Conservation (phyloP, 2,888 invertebrate species). For the Acheta domesticus region DNA sequence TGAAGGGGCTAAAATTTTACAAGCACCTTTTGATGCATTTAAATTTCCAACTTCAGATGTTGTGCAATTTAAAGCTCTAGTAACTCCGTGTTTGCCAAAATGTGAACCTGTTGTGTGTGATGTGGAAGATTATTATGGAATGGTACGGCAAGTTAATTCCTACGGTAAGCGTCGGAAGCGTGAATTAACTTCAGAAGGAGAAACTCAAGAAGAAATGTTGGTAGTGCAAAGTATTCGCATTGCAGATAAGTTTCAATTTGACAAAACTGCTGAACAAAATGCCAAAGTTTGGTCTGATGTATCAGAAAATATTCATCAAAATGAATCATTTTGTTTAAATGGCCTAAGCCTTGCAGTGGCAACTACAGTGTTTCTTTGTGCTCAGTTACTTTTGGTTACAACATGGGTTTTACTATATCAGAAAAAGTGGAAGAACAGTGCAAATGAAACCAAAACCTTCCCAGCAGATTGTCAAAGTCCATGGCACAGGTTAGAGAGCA, state of each 20-base stretch:
- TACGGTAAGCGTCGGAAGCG: conserved; percentile 74
- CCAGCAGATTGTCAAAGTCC: background rate
- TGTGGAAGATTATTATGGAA: conserved; percentile 44
- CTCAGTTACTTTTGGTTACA: conserved; percentile 43
- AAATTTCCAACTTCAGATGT: conserved; percentile 48
- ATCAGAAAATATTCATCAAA: background rate
- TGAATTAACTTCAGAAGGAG: conserved; percentile 33
- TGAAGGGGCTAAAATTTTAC: conserved; percentile 40
- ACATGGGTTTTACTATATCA: conserved; percentile 43
- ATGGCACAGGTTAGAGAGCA: background rate
- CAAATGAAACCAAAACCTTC: conserved; percentile 1
- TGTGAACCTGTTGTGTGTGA: conserved; percentile 46
- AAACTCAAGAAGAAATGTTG: conserved; percentile 39
- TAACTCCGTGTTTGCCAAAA: conserved; percentile 46
- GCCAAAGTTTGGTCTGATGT: background rate
- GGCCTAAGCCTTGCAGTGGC: conserved; percentile 43
- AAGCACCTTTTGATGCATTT: conserved; percentile 48
- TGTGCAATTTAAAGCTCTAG: conserved; percentile 47
- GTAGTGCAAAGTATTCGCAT: conserved; percentile 43
- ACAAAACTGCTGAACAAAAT: conserved; percentile 20
- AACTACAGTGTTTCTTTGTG: conserved; percentile 42
- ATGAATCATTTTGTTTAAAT: conserved; percentile 41
- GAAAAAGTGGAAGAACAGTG: conserved; percentile 27
- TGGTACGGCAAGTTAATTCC: conserved; percentile 60
- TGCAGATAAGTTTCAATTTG: conserved; percentile 42